Base-by-base conservation (phyloP, 2,113 vertebrate species). In the Galemys pyrenaicus region DNA sequence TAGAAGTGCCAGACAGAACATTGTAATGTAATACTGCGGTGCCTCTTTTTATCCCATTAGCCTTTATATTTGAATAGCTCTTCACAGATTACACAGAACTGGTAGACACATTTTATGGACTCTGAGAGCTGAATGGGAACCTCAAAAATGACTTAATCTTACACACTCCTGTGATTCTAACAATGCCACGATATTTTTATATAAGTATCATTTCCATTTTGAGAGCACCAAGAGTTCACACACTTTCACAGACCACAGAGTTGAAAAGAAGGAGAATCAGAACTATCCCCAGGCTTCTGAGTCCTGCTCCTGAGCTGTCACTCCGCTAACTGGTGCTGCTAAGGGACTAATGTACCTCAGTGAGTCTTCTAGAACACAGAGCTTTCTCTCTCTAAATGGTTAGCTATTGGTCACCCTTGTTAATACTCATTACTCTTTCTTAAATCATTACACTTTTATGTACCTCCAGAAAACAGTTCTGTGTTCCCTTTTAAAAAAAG, bases 111-210 rank as follows among this genome's bases (percentile, higher is more conserved):
- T 22, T 19, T 60, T 39, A 73, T 15, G 22, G 26, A 87, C 32
- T 56, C 67, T 75, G 22, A 86, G 17, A 92, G 37, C 62, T 49
- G 13, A 26, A 62, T 64, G 35, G 24, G 17, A 26, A 15, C n/a
- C 60, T 91, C 71, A 58, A 71, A 78, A 89, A 54, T 46, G 51
- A 68, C 9, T 85, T 56, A 56, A 56, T 56, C 54, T 64, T 35
- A 68, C 49, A 56, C 71, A 58, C n/a, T 65, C 26, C 35, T 49
- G 28, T 84, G 24, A 68, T 51, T 92, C n/a, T 96, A 92, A 73
- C 54, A 89, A 67, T 37, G 17, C 26, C 46, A 67, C 1, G 0
- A 68, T 49, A 19, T 67, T 79, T 22, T n/a, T 44, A 30, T 30
- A 3, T 22, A 70, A 68, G 5, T 82, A 67, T 88, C 32, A 51